These are phyloP conservation scores for Catalaphyllia jardinei DNA, from an alignment of 64 coral and sea anemone genomes.

Conservation along the genomic window DNA sequence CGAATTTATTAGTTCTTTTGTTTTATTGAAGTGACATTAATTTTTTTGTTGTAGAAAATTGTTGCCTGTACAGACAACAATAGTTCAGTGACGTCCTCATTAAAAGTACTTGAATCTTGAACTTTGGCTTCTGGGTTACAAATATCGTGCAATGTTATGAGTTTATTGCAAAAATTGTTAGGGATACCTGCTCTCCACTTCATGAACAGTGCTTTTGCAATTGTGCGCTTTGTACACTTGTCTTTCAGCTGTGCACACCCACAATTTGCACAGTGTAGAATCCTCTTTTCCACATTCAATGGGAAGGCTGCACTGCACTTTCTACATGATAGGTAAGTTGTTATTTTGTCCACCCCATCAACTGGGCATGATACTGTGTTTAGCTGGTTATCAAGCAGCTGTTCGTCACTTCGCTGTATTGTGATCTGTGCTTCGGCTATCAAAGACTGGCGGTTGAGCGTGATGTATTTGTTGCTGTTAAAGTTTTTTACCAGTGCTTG, in stretches of 20 bases:
- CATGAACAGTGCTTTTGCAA: conserved; percentile 14
- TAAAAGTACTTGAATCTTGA: no score
- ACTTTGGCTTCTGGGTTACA: neutral
- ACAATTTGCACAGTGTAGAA: conserved; percentile 26
- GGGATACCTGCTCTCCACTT: conserved; percentile 13
- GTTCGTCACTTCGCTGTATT: conserved; percentile 29
- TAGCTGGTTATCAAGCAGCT: neutral
- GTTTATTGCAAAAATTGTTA: conserved; percentile 10
- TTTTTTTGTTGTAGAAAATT: no score
- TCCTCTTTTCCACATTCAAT: conserved; percentile 25
- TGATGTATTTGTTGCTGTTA: conserved; percentile 23
- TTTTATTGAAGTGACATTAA: no score
- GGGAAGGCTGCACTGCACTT: conserved; percentile 27
- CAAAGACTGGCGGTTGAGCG: conserved; percentile 5
- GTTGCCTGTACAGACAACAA: no score
- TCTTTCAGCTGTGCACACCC: conserved; percentile 17
- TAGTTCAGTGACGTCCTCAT: no score
- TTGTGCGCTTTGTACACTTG: conserved; percentile 18
- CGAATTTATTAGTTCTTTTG: no score
- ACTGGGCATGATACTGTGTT: conserved; percentile 36
- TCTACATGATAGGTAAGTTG: conserved; percentile 25
- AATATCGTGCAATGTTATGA: conserved; percentile 15
- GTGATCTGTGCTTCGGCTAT: neutral
- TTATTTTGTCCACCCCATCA: conserved; percentile 40
- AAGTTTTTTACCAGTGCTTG: no score